Conservation (phyloP, 2,797 vertebrate genomes). For the Tokudaia tokunoshimensis region DNA sequence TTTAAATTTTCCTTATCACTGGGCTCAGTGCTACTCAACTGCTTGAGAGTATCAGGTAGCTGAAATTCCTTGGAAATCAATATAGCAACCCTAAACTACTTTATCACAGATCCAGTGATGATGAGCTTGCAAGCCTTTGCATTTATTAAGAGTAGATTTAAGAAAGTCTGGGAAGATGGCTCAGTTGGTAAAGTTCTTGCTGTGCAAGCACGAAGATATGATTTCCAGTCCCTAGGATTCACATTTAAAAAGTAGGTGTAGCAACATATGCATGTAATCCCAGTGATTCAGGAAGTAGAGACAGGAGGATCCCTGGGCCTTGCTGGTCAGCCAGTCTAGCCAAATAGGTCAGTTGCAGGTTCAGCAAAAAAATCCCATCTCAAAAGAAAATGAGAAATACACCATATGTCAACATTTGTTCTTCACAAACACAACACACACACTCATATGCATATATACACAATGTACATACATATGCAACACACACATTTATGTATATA, state of each 20-base stretch:
- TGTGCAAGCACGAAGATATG: not conserved
- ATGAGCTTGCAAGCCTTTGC: conserved; percentile 45
- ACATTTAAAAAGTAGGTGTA: not conserved
- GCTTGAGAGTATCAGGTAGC: conserved; percentile 15
- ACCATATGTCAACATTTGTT: not conserved
- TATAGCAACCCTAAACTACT: conserved; percentile 49
- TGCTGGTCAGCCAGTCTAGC: not conserved
- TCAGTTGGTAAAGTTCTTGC: not conserved
- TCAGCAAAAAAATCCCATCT: not conserved
- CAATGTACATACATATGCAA: not conserved
- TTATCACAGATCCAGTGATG: conserved; percentile 51
- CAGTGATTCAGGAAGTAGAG: not conserved
- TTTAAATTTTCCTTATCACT: conserved; percentile 60
- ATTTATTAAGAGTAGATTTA: conserved; percentile 33
- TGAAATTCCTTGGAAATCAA: conserved; percentile 53
- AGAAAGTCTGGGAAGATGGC: not conserved
- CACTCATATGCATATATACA: not conserved
- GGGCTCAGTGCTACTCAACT: conserved; percentile 24
- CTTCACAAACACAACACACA: not conserved
- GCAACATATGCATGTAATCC: not conserved
- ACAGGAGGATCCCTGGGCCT: not conserved
- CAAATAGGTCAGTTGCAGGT: not conserved
- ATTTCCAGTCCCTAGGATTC: not conserved
- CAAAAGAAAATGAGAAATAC: not conserved
- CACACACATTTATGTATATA: not conserved